phyloP scores from a whole-genome alignment of 2,113 vertebrate species.

The Amblyopsis rosae region DNA sequence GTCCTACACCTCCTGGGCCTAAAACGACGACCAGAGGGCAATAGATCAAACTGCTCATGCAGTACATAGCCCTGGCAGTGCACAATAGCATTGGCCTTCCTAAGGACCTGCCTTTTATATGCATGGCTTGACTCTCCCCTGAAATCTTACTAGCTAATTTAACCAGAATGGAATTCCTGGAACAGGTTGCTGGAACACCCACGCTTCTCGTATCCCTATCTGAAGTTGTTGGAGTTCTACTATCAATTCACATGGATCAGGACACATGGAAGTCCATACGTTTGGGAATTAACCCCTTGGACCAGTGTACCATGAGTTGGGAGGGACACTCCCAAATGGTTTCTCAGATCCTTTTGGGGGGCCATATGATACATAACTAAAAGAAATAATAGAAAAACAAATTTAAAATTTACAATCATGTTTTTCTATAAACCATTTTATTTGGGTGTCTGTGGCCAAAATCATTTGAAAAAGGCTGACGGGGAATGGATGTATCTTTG shows the following conservation, averaged over 20 bases:
- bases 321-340: conserved; percentile 11
- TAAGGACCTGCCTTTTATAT: too few species aligned
- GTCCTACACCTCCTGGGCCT: too few species aligned
- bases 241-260: conserved; percentile 36
- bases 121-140: too few species aligned
- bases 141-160: too few species aligned
- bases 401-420: neutral
- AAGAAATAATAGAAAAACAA: neutral
- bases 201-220: conserved; percentile 36
- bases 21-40: too few species aligned
- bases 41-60: too few species aligned
- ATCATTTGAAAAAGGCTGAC: neutral
- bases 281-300: conserved; percentile 23
- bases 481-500: neutral
- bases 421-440: too few species aligned
- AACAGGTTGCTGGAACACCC: conserved; percentile 7
- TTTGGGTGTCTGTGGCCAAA: neutral
- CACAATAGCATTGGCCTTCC: too few species aligned
- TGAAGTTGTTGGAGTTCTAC: conserved; percentile 56
- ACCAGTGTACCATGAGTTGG: neutral
- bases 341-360: neutral
- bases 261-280: conserved; percentile 39
- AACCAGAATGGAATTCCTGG: too few species aligned
- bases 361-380: neutral
- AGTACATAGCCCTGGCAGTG: too few species aligned